These are phyloP conservation scores for Agonum fuliginosum DNA, from an alignment of 2,888 invertebrate species.

Conservation along the genomic window DNA sequence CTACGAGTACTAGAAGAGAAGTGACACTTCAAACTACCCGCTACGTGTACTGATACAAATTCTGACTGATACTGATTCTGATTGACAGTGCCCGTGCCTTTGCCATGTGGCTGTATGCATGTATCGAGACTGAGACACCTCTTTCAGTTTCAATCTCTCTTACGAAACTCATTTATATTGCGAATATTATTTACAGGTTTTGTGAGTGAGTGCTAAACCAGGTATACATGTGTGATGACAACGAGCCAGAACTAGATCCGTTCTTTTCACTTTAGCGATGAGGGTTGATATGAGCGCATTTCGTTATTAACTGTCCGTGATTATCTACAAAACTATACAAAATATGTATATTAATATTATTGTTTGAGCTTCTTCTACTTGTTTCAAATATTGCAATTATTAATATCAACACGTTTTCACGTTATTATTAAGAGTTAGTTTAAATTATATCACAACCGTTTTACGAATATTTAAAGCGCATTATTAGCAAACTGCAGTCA, in stretches of 20 bases:
- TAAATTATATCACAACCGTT: slow-evolving; percentile 56
- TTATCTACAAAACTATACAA: slow-evolving; percentile 20
- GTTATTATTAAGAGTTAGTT: slow-evolving; percentile 6
- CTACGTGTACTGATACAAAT: background rate
- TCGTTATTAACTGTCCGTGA: background rate
- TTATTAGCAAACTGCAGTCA: slow-evolving; percentile 55
- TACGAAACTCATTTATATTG: slow-evolving; percentile 57
- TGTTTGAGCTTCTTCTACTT: slow-evolving; percentile 28
- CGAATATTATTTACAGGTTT: slow-evolving; percentile 56
- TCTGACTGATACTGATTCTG: too few relatives aligned
- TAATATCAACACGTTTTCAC: background rate
- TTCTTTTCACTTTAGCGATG: background rate
- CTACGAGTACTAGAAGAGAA: background rate
- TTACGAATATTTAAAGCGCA: slow-evolving; percentile 45
- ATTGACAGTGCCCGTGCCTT: background rate
- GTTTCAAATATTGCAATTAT: slow-evolving; percentile 27
- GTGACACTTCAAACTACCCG: background rate
- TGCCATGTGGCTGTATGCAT: background rate
- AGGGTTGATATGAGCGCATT: background rate
- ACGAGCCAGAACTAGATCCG: slow-evolving; percentile 7
- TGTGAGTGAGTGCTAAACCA: slow-evolving; percentile 51
- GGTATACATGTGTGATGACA: slow-evolving; percentile 35
- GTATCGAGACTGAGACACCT: slow-evolving; percentile 52
- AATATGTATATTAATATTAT: slow-evolving; percentile 35
- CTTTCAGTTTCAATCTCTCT: slow-evolving; percentile 44